Base-by-base conservation (phyloP, 2,797 vertebrate genomes). In the Diplodus puntazzo region DNA sequence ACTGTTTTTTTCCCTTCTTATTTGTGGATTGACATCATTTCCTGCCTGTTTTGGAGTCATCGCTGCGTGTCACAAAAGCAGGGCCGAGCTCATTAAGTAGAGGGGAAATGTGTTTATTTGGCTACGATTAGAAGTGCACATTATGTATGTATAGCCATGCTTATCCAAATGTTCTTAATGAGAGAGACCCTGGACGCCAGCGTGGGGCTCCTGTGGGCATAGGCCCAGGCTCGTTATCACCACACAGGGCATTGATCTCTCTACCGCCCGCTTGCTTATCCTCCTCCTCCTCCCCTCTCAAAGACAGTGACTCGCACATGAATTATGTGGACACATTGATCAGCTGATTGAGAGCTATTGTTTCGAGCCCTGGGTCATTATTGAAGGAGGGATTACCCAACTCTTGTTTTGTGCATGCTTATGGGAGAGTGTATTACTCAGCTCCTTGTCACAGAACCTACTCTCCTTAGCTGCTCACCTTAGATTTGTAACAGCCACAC, bases 281-380 rank as follows among this genome's bases (percentile, higher is more conserved):
- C 96, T 93, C 94, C 94, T 95, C 94, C 95, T 95, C 94, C 94
- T 95, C 94, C 96, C 95, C 78, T 87, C 83, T 90, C 84, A 97
- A 95, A 96, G 95, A 96, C 95, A 96, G 96, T 95, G 95, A 96
- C 96, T 97, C 92, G 94, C 96, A 96, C 96, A 97, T 98, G 97
- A 97, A 98, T 98, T 98, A 97, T 97, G 96, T 96, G 96, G 96
- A 97, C 95, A 96, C 97, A 98, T 99, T 98, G 98, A 99, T 99
- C 97, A 98, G 94, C 97, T 97, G 98, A 98, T 99, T 97, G 97
- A 98, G 97, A 97, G 97, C 96, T 96, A 97, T 97, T 97, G 98
- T 98, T 97, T 97, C 95, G 95, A 97, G 89, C 90, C 90, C 94
- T 92, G 96, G 97, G 96, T 96, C 96, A 93, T 97, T 97, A 95